phyloP scores from a whole-genome alignment of 2,797 vertebrate species.

The Acanthornis magna region DNA sequence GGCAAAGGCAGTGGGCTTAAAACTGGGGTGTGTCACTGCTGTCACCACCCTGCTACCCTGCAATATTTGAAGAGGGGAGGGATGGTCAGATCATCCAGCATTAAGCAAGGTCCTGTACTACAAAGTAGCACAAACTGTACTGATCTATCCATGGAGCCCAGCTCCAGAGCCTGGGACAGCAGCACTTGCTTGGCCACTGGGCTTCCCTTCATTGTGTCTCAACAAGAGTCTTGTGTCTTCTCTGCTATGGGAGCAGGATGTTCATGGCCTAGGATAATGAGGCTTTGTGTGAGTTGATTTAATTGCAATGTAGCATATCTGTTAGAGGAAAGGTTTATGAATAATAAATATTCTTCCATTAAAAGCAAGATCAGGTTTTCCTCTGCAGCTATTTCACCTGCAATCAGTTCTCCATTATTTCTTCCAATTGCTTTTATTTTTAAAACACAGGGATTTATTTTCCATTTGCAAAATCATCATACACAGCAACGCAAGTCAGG shows the following conservation, averaged over 20 bases:
- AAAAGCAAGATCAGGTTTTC: slow-evolving; percentile 28
- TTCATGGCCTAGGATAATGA: not conserved
- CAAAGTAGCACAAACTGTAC: not conserved
- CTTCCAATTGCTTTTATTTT: slow-evolving; percentile 20
- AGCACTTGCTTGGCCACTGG: not conserved
- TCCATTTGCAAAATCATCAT: not conserved
- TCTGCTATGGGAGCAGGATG: fast-evolving
- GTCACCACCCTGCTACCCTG: not conserved
- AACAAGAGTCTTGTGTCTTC: not conserved
- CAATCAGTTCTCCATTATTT: not conserved
- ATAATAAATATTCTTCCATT: slow-evolving; percentile 41
- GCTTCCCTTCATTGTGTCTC: not conserved
- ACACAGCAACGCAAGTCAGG: not conserved
- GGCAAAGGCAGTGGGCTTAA: not conserved
- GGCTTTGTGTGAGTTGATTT: slow-evolving; percentile 9
- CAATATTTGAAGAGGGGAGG: not conserved
- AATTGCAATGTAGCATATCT: not conserved
- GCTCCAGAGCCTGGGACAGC: not conserved
- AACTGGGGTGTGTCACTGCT: not conserved
- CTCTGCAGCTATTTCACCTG: slow-evolving; percentile 14
- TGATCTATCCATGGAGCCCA: not conserved
- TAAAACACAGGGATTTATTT: not conserved
- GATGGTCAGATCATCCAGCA: not conserved
- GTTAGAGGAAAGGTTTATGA: slow-evolving; percentile 31
- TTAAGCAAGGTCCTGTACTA: fast-evolving